A percentile compares a stretch with the other conserved stretches of the same genome.
Conservation (phyloP, 2,113 vertebrate species). For the Tichodroma muraria region DNA sequence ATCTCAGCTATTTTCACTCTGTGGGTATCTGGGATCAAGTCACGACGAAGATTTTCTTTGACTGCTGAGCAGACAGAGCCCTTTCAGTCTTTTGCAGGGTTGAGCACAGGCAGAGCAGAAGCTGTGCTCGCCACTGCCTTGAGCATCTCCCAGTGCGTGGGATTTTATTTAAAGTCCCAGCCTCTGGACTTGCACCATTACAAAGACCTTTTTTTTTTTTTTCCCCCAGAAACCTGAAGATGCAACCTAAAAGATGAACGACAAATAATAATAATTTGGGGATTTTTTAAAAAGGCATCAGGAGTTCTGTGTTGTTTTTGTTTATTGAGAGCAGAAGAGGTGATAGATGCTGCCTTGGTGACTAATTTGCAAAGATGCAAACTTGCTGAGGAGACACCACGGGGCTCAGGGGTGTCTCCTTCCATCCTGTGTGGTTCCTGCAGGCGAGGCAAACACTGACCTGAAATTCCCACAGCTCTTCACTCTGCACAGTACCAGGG, state of each 20-base stretch:
- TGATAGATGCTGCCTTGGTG: neutral
- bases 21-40: constrained; percentile 46
- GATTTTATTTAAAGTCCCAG: constrained; percentile 44
- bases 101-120: constrained; percentile 35
- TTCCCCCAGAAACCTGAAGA: neutral
- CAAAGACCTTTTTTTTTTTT: neutral
- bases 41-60: constrained; percentile 45
- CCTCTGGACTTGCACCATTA: neutral
- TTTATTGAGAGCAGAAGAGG: neutral
- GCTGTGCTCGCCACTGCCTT: neutral
- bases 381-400: neutral
- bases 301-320: neutral
- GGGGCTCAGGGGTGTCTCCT: neutral
- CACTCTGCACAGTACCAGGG: neutral
- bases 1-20: constrained; percentile 55
- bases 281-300: neutral
- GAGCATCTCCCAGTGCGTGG: neutral
- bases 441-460: neutral
- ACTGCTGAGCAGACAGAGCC: constrained; percentile 55
- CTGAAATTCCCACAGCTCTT: neutral
- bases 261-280: neutral
- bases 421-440: neutral
- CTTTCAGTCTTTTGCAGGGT: constrained; percentile 34
- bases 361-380: neutral
- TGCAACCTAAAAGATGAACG: neutral